Percentiles rank a stretch among this genome's conserved stretches.
Conservation (phyloP, 2,113 vertebrate species). For the Abramis brama region DNA sequence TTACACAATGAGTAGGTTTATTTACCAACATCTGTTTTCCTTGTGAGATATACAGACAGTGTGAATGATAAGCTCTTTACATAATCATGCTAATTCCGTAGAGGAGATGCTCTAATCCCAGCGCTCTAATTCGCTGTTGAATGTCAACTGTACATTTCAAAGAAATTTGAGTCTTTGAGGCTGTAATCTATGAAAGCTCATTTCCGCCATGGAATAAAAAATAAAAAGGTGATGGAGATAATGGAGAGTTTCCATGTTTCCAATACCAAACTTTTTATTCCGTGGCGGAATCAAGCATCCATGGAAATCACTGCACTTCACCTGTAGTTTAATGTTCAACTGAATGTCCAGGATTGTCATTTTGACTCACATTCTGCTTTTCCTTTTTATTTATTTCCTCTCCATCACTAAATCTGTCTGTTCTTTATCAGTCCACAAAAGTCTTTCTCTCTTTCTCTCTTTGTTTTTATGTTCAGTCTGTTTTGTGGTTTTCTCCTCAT, state of each 20-base stretch:
- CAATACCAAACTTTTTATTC: too few species aligned
- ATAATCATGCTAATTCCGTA: neutral
- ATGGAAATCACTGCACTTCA: neutral
- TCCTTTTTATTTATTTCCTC: neutral
- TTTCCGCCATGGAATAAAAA: too few species aligned
- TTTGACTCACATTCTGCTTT: neutral
- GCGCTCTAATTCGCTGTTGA: too few species aligned
- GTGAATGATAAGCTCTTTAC: conserved; percentile 35
- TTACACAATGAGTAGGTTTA: neutral
- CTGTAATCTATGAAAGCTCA: neutral
- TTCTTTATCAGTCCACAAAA: neutral
- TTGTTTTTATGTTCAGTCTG: neutral
- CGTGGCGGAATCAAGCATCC: too few species aligned
- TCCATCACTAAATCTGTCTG: neutral
- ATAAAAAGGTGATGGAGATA: too few species aligned
- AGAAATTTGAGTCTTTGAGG: neutral
- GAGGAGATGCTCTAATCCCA: neutral
- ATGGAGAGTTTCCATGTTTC: too few species aligned
- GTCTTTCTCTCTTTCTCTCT: neutral
- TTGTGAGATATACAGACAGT: neutral
- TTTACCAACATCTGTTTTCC: neutral
- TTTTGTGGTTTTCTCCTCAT: neutral
- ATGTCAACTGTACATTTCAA: neutral
- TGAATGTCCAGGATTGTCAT: neutral
- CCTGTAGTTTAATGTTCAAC: neutral